Evolutionary conservation across 2,888 invertebrate species (phyloP), one percentile per base, ranked within the genome.

Genomic region (Holacanthella duospinosa): DNA sequence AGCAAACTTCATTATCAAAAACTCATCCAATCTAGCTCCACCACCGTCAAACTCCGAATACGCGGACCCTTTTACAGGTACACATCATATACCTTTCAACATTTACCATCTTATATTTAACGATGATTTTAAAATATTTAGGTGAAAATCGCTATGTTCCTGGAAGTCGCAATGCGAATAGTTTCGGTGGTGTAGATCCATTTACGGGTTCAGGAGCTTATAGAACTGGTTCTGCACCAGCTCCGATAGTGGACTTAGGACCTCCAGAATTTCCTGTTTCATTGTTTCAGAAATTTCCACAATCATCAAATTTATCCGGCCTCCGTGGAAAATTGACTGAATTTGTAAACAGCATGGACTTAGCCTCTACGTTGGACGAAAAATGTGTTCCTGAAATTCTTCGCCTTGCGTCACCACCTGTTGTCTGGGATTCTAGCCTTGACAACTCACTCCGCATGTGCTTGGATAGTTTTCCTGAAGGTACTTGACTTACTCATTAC

Each of bases 1-100:
- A 26, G 93, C 93, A 4, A 89, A 93, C 77, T 95, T 94, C 77
- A 93, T 96, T 65, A 80, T 90, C 1, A 87, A 85, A 67, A 94
- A 94, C 77, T 86, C 89, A 75, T 77, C 83, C 79, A 78, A 82
- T 43, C 75, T 74, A 61, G 70, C 74, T 4, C 62, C 71, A 2
- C 70, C 70, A 4, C 44, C 63, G 25, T 54, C 26, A 27, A 60
- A 58, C 26, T 75, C 74, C 75, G 78, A 62, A 63, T 78, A 77
- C 71, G 75, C 78, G 2, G 84, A 85, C 76, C 84, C 84, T 19
- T 83, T 84, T 73, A 85, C 84, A 71, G 84, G 83, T 81, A 72
- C 62, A 36, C 36, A 9, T 6, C 9, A 36, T 16, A 36, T 36
- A n/a, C n/a, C n/a, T n/a, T n/a, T n/a, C n/a, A n/a, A n/a, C n/a